These are phyloP conservation scores for Crotalus viridis DNA, from an alignment of 2,113 vertebrate species.

Conservation along the genomic window DNA sequence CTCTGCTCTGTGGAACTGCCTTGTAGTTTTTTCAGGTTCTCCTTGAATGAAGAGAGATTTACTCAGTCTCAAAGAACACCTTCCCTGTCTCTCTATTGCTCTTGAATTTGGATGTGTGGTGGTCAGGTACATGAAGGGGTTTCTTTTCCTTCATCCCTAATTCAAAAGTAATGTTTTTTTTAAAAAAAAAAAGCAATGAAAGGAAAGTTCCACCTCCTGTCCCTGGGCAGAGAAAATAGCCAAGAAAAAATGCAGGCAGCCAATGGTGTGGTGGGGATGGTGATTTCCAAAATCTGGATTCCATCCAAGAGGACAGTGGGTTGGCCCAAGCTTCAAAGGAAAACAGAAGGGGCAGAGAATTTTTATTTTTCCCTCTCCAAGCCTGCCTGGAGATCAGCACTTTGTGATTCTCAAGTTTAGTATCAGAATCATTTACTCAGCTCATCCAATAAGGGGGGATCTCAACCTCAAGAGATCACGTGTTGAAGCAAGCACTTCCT, in stretches of 20 bases:
- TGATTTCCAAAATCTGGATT: constrained; percentile 33
- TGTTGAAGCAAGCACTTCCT: background rate
- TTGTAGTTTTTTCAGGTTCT: constrained; percentile 73
- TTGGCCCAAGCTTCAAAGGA: background rate
- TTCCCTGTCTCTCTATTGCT: constrained; percentile 8
- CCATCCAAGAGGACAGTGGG: background rate
- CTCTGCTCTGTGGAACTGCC: constrained; percentile 72
- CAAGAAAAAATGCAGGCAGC: background rate
- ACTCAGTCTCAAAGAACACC: background rate
- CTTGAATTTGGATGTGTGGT: constrained; percentile 6
- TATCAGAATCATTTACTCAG: background rate
- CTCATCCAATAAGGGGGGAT: background rate
- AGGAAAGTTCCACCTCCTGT: background rate
- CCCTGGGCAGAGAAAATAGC: background rate
- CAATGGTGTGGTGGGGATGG: constrained; percentile 3
- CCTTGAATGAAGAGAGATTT: background rate
- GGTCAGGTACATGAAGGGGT: background rate
- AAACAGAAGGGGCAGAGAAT: background rate
- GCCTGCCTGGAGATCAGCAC: background rate
- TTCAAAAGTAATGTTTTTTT: background rate
- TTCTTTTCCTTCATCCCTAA: background rate
- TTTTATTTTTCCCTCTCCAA: background rate
- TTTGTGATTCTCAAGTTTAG: background rate
- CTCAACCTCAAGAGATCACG: no score
- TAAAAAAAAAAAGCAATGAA: background rate